Base-by-base conservation (phyloP, 2,888 invertebrate species). In the Deroplatys truncata region DNA sequence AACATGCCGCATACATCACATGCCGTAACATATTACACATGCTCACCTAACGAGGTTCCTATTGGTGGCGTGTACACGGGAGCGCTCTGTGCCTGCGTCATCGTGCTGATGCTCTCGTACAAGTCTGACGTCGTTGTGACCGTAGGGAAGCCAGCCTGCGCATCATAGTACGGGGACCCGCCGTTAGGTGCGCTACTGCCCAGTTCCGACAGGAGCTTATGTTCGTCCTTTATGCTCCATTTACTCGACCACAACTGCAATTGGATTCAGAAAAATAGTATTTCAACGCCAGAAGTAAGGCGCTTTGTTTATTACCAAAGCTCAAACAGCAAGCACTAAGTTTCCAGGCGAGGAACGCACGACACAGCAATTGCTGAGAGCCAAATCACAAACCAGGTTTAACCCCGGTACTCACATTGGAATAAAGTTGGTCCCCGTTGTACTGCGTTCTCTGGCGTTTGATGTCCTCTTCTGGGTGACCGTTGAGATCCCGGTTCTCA, bases 181-280 rank as follows among this genome's bases (percentile, higher is more conserved):
- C 93, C 94, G 89, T 94, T 93, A 89, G 93, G 93, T 88, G 94
- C 94, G 83, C 95, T 94, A 91, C 95, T 95, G 49, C 97, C 97
- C 86, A 98, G 94, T 93, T 98, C 98, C 86, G 97, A 97, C 91
- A 98, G 94, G 88, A 98, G 94, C 94, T 98, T 98, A 94, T 98
- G 97, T 93, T 98, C 98, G 93, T 98, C 98, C 93, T 98, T 98
- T 93, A 98, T 96, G 93, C 97, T 97, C 98, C 98, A 98, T 94
- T 98, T 98, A 91, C 96, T 96, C 91, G 98, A 97, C 95, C 98
- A 98, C 91, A 97, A 95, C 97, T 97, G 94, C 92, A 92, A 91
- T 88, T 7, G 4, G 7, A 31, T 86, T 29, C 10, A 43, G 13
- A 43, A 43, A 43, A 43, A 43, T 13, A 43, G 13, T 5, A 5